Evolutionary conservation across 2,888 invertebrate species (phyloP), one percentile per base, ranked within the genome.

Genomic region (Cantharis flavilabris): DNA sequence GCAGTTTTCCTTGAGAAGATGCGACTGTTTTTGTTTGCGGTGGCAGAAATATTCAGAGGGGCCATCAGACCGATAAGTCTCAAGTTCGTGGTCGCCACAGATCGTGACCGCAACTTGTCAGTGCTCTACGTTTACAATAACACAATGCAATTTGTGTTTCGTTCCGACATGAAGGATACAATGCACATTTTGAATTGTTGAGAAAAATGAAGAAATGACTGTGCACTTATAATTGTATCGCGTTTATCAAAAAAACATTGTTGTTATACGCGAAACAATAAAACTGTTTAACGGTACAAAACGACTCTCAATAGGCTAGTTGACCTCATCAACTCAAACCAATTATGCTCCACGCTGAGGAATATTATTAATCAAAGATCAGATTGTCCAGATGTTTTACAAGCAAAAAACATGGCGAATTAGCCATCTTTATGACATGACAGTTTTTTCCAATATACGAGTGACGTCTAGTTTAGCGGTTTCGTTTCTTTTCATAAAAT

Each of bases 21-120:
- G 26, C n/a, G 20, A 23, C 26, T 20, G 23, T 67, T 67, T 67
- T 26, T 14, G 16, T 14, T 67, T 69, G 72, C 20, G 73, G 69
- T 73, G 18, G 30, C 67, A 67, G 62, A 63, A 33, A 69, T 72
- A 69, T 62, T 79, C 76, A 70, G 9, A 23, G 23, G 70, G 75
- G 33, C 69, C 79, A 79, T 69, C 76, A 76, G 79, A 79, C 79
- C 79, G 79, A 75, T 65, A 70, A 79, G 72, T 75, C 73, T 76
- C 73, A 71, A 71, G 72, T 74, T 75, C 72, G 65, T 72, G 72
- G 67, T 64, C 64, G 72, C 18, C 67, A 20, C 30, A 62, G 23
- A 62, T 73, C 73, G 67, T 63, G 73, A 70, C 69, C 73, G 73
- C n/a, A 49, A 69, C 26, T 73, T 30, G 69, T 73, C 69, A 67